Evolutionary conservation across 2,888 invertebrate species (phyloP).

Genomic region (Conus canariensis): DNA sequence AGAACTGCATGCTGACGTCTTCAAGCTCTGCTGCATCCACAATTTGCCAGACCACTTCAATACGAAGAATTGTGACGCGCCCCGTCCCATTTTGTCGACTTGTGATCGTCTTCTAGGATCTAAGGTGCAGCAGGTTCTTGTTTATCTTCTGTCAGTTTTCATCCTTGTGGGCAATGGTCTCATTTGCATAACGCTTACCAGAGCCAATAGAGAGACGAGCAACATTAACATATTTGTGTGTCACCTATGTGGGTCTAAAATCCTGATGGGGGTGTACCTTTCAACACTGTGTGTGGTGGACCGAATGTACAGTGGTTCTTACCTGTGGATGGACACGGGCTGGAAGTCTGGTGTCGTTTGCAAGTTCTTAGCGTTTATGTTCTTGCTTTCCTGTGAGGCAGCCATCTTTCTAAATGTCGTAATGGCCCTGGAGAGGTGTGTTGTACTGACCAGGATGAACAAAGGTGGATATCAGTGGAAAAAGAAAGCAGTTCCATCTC

Average conservation of each 20-base stretch:
- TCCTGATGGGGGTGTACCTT: conserved; percentile 58
- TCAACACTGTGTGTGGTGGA: neutral
- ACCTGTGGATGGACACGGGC: neutral
- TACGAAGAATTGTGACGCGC: neutral
- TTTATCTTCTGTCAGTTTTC: neutral
- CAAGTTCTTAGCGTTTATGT: neutral
- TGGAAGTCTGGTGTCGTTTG: neutral
- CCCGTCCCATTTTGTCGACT: neutral
- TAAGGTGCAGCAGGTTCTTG: neutral
- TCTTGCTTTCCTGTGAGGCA: conserved; percentile 76
- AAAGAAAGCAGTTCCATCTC: neutral
- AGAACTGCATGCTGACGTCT: neutral
- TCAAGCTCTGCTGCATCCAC: conserved; percentile 2
- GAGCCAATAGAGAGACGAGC: too few relatives aligned
- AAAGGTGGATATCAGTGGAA: neutral
- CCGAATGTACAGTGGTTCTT: neutral
- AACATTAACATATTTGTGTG: too few relatives aligned
- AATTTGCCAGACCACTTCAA: neutral
- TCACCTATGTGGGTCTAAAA: neutral
- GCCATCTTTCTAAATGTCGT: neutral
- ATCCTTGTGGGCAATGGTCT: neutral
- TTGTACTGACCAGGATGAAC: neutral
- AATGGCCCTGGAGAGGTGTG: neutral
- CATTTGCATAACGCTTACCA: neutral
- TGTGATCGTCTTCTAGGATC: neutral